Percentiles rank a stretch among this genome's conserved stretches.
These are phyloP conservation scores for Zaprionus davidi DNA, from an alignment of 1,140 invertebrate species.

Conservation along the genomic window DNA sequence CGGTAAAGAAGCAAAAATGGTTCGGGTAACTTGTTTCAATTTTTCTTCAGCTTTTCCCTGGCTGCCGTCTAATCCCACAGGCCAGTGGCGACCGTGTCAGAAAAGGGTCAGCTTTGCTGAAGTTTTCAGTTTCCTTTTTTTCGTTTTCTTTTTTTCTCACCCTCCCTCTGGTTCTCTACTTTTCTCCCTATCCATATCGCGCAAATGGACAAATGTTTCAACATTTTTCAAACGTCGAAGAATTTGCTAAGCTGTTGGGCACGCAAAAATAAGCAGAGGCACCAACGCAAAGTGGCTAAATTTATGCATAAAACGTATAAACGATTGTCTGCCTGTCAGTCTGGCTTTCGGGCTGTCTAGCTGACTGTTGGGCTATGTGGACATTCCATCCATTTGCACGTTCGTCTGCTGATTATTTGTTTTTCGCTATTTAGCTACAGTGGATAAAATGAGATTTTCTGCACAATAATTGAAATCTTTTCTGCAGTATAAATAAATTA, in stretches of 20 bases:
- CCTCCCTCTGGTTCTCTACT: constrained; percentile 16
- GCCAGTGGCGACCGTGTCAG: constrained; percentile 47
- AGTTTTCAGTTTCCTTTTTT: constrained; percentile 57
- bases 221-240: constrained; percentile 72
- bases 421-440: constrained; percentile 19
- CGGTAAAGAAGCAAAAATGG: constrained; percentile 55
- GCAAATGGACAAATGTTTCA: constrained; percentile 73
- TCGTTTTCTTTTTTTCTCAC: not conserved
- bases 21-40: constrained; percentile 67
- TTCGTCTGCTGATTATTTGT: constrained; percentile 49
- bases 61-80: constrained; percentile 61
- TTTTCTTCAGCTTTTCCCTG: constrained; percentile 58
- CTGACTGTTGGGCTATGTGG: constrained; percentile 6
- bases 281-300: constrained; percentile 71
- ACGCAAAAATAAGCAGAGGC: constrained; percentile 22
- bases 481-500: too few species aligned
- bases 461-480: not conserved
- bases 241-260: constrained; percentile 58
- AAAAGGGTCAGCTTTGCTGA: constrained; percentile 69
- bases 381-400: constrained; percentile 44
- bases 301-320: constrained; percentile 67
- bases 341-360: constrained; percentile 7
- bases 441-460: constrained; percentile 16
- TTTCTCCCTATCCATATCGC: constrained; percentile 35
- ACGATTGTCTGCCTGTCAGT: constrained; percentile 41